These are phyloP conservation scores for Diorhabda elongata DNA, from an alignment of 1,140 invertebrate genomes.

Conservation along the genomic window DNA sequence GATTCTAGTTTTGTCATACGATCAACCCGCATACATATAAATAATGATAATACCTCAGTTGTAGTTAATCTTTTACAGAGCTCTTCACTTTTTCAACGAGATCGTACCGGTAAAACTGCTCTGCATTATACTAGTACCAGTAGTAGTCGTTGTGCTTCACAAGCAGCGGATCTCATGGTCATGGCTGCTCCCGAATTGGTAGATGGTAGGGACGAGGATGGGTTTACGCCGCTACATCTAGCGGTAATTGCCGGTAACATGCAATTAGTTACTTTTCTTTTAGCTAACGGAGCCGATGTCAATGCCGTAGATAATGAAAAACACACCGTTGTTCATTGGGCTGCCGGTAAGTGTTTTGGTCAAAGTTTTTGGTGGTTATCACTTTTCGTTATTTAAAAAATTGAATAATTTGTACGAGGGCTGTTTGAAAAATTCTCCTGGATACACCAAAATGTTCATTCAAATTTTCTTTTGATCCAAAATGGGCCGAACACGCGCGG, in stretches of 20 bases:
- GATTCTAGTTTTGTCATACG: too few species aligned
- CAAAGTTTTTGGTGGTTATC: too few species aligned
- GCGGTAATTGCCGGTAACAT: conserved; percentile 88
- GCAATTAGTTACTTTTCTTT: conserved; percentile 72
- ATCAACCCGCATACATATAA: too few species aligned
- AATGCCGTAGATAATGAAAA: conserved; percentile 87
- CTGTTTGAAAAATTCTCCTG: too few species aligned
- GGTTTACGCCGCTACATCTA: conserved; percentile 88
- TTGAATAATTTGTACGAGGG: too few species aligned
- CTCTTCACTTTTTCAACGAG: conserved; percentile 59
- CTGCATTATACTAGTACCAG: conserved; percentile 84
- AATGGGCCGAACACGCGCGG: too few species aligned
- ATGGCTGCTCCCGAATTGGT: conserved; percentile 74
- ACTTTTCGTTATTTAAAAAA: too few species aligned
- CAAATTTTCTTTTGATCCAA: too few species aligned
- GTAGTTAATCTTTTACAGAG: conserved; percentile 51
- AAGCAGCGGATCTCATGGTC: conserved; percentile 67
- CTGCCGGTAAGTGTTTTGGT: conserved; percentile 68
- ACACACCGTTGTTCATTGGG: conserved; percentile 97
- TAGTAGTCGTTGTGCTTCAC: conserved; percentile 43
- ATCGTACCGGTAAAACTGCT: conserved; percentile 79
- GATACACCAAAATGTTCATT: too few species aligned
- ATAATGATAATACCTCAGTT: too few species aligned
- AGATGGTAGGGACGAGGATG: conserved; percentile 82
- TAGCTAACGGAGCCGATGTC: conserved; percentile 80